Evolutionary conservation across 1,140 invertebrate species (phyloP).

Genomic region (Neodiprion pinetum): DNA sequence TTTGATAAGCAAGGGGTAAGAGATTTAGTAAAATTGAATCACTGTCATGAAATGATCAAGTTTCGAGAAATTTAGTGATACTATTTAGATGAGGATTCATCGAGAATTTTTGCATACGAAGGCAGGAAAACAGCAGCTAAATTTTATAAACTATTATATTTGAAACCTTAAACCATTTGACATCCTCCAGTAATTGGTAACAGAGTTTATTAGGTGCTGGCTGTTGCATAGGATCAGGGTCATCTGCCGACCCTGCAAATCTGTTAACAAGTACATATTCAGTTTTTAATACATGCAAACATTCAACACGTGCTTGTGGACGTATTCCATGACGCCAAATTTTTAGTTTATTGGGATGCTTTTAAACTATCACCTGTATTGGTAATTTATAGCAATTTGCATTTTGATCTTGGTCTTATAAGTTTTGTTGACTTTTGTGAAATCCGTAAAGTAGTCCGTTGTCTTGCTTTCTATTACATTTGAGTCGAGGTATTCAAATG

Average conservation of each 20-base stretch:
- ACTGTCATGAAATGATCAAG: not conserved
- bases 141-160: slow-evolving; percentile 7
- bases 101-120: not conserved
- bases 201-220: slow-evolving; percentile 81
- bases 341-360: not conserved
- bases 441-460: slow-evolving; percentile 77
- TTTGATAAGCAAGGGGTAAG: not conserved
- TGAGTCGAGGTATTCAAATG: slow-evolving; percentile 83
- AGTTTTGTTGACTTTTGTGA: slow-evolving; percentile 78
- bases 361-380: slow-evolving; percentile 59
- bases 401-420: slow-evolving; percentile 83
- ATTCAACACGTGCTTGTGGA: slow-evolving; percentile 34
- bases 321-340: no score
- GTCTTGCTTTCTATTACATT: slow-evolving; percentile 75
- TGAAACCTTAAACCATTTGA: slow-evolving; percentile 78
- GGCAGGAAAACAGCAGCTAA: not conserved
- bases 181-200: slow-evolving; percentile 71
- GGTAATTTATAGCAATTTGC: slow-evolving; percentile 71
- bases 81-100: not conserved
- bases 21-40: slow-evolving; percentile 15
- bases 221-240: slow-evolving; percentile 76
- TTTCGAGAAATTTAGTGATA: not conserved
- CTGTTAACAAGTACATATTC: slow-evolving; percentile 36
- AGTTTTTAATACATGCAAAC: not conserved
- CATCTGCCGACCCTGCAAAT: slow-evolving; percentile 72